Percentiles rank a stretch among this genome's conserved stretches.
phyloP scores from a whole-genome alignment of 53 echinoderm and acorn worm species.

The Luidia sarsii region DNA sequence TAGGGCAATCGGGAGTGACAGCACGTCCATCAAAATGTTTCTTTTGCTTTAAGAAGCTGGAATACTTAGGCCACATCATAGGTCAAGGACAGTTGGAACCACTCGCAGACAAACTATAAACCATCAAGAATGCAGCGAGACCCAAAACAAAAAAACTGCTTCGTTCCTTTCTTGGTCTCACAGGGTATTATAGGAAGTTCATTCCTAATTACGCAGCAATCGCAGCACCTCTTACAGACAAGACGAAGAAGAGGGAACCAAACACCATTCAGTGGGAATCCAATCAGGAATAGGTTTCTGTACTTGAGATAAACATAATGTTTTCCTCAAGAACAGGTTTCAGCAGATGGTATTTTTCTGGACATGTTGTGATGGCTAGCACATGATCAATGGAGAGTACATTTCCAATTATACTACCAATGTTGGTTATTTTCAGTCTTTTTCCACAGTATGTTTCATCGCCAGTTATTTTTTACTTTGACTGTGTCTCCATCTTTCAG shows the following conservation, averaged over 20 bases:
- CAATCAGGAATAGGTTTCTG: too few species aligned
- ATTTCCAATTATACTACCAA: conserved; percentile 1
- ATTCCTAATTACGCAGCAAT: too few species aligned
- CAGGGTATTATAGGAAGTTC: too few species aligned
- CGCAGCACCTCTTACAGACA: too few species aligned
- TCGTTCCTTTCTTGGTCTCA: too few species aligned
- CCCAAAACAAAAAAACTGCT: too few species aligned
- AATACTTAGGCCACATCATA: neutral
- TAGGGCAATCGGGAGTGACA: neutral
- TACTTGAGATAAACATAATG: neutral
- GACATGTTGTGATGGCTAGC: conserved; percentile 26
- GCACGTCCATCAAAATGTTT: neutral
- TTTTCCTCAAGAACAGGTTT: conserved; percentile 25
- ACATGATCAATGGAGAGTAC: conserved; percentile 22
- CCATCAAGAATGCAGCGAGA: too few species aligned
- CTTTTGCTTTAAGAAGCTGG: neutral
- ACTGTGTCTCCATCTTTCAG: conserved; percentile 3
- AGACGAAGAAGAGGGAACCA: too few species aligned
- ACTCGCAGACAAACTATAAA: neutral
- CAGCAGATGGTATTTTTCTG: conserved; percentile 27
- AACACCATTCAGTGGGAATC: too few species aligned
- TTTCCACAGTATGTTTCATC: conserved; percentile 26
- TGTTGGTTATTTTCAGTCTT: neutral
- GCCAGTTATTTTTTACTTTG: conserved; percentile 35
- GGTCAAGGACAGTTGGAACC: neutral